These are phyloP conservation scores for Cisticola juncidis DNA, from an alignment of 2,113 vertebrate genomes.

Conservation along the genomic window DNA sequence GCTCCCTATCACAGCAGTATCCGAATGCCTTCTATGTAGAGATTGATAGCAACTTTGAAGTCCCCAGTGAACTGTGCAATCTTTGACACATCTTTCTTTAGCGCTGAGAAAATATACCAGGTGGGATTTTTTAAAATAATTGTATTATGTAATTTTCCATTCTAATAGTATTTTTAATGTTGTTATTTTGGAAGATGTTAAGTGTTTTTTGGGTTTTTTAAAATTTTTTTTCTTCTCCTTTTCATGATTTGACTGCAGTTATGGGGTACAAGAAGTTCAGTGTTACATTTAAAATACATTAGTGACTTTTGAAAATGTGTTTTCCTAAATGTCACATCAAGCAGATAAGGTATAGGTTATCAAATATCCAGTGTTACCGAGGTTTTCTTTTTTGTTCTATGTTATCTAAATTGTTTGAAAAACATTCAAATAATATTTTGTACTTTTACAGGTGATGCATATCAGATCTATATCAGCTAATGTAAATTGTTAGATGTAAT, in stretches of 20 bases:
- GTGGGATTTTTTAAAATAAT: neutral
- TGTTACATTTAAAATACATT: neutral
- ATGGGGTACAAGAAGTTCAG: neutral
- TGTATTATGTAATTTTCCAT: neutral
- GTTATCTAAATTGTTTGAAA: conserved; percentile 1
- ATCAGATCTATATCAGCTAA: neutral
- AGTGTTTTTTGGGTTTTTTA: rapidly evolving
- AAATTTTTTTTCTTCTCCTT: neutral
- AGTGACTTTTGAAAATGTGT: neutral
- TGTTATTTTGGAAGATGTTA: neutral
- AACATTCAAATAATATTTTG: conserved; percentile 15
- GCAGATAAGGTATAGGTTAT: conserved; percentile 9
- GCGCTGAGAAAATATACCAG: neutral
- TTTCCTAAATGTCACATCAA: neutral
- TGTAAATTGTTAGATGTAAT: neutral
- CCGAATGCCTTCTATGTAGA: neutral
- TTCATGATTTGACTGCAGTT: neutral
- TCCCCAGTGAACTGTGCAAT: neutral
- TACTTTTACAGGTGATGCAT: neutral
- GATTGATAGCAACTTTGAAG: conserved; percentile 18
- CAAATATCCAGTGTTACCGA: neutral
- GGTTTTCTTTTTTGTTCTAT: neutral
- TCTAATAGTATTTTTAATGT: neutral
- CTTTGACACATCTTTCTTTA: neutral
- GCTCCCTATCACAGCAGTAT: conserved; percentile 6